Evolutionary conservation across 2,888 invertebrate genomes (phyloP), one percentile per base, ranked within the genome.

Genomic region (Ametastegia equiseti): DNA sequence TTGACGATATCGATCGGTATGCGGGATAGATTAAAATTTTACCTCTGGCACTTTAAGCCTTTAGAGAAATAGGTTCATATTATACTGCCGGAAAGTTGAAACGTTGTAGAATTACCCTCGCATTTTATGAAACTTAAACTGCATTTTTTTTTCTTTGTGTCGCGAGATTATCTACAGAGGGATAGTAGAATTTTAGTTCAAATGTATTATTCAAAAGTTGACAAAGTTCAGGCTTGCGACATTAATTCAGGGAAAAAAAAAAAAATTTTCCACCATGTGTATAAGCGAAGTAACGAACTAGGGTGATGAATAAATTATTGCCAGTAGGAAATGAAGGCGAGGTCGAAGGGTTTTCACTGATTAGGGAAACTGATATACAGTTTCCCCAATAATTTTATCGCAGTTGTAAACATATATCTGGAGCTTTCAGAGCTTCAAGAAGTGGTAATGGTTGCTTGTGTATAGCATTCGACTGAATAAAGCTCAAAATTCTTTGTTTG

Each of bases 401-500:
- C 23, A 23, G 11, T 1, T 42, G 11, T 11, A 42, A 23, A 23
- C 54, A 9, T 54, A 0, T 54, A 23, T 11, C 11, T 23, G 1
- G 0, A 1, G 3, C 11, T 2, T 54, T 9, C 23, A 19, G 11
- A 54, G 11, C 23, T 19, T 6, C 23, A 11, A 54, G 54, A 54
- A 19, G 54, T 7, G 23, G 23, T 1, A 54, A 23, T 11, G 2
- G 19, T 19, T 15, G 11, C 54, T 19, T 54, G 19, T 23, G 9
- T 54, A 54, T 11, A 54, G 23, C 54, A 30, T 60, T 30, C 11
- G 19, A 11, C 13, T 39, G 65, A 65, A 36, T 15, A 65, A 65
- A 65, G 36, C 65, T 39, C 36, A 39, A 67, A 67, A 67, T 36
- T 39, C 36, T 67, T 67, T 67, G n/a, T 67, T 67, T n/a, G 39